Percentiles rank a stretch among this genome's conserved stretches.
Evolutionary conservation across 2,888 invertebrate species (phyloP).

Genomic region (Cryptophagus acutangulus): DNA sequence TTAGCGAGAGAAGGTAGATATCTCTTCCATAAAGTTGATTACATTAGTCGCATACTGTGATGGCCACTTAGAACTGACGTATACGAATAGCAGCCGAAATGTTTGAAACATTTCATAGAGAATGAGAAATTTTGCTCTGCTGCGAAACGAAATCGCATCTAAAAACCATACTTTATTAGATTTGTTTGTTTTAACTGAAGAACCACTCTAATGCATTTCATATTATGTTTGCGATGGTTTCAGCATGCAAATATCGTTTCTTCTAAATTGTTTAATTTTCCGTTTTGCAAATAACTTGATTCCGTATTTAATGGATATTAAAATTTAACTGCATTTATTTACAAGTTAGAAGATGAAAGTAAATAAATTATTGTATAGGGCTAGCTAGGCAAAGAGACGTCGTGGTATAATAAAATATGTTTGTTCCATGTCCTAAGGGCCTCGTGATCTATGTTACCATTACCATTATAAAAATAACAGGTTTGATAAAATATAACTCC

Average conservation of each 20-base stretch:
- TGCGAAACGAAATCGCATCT: not conserved
- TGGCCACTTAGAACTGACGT: slow-evolving; percentile 30
- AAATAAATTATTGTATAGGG: no score
- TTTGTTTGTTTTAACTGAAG: slow-evolving; percentile 14
- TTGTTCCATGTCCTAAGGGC: slow-evolving; percentile 19
- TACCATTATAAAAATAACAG: slow-evolving; percentile 16
- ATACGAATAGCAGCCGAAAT: slow-evolving; percentile 15
- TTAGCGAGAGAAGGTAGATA: slow-evolving; percentile 27
- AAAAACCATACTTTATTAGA: slow-evolving; percentile 5
- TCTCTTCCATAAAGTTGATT: slow-evolving; percentile 33
- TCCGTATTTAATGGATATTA: no score
- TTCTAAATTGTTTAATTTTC: no score
- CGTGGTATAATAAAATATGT: slow-evolving; percentile 23
- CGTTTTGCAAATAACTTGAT: no score
- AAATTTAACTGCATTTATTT: no score
- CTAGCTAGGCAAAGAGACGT: no score
- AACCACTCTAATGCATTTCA: slow-evolving; percentile 14
- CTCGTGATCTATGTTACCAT: slow-evolving; percentile 22
- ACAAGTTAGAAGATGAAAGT: no score
- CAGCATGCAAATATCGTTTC: slow-evolving; percentile 2
- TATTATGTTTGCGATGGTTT: slow-evolving; percentile 11
- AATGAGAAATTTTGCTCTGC: slow-evolving; percentile 1
- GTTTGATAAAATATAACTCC: slow-evolving; percentile 20
- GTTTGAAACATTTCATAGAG: slow-evolving; percentile 11
- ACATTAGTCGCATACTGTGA: slow-evolving; percentile 29